Evolutionary conservation across 1,140 invertebrate genomes (phyloP).

Genomic region (Wiebesia pumilae): DNA sequence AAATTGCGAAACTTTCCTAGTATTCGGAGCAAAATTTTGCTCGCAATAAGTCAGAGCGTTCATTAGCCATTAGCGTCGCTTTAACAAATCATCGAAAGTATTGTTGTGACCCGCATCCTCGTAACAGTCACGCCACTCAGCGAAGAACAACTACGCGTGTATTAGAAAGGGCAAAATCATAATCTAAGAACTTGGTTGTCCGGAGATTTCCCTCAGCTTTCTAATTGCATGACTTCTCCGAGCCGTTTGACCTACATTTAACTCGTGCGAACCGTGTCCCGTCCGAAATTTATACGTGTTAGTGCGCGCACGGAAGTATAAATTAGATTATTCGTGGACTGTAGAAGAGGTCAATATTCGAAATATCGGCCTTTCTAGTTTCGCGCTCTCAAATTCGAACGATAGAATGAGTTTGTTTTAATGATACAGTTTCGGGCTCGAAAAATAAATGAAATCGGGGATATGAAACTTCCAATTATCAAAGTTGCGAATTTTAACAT

Average conservation of each 20-base stretch:
- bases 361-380: neutral
- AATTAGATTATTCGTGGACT: neutral
- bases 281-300: neutral
- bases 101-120: neutral
- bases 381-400: too few species aligned
- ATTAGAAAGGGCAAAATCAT: constrained; percentile 22
- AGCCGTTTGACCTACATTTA: constrained; percentile 16
- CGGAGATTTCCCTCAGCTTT: constrained; percentile 21
- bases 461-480: too few species aligned
- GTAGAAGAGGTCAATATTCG: neutral
- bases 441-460: too few species aligned
- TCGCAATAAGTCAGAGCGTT: neutral
- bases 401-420: too few species aligned
- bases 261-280: neutral
- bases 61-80: constrained; percentile 4
- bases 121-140: too few species aligned
- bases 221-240: constrained; percentile 31
- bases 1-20: neutral
- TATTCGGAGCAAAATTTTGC: neutral
- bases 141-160: too few species aligned
- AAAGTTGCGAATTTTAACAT: neutral
- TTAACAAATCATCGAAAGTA: neutral
- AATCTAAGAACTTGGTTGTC: neutral
- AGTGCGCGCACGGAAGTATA: neutral
- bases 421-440: too few species aligned